A percentile compares a stretch with the other conserved stretches of the same genome.
Conservation (phyloP, 2,888 invertebrate species). For the Microchrysa polita region DNA sequence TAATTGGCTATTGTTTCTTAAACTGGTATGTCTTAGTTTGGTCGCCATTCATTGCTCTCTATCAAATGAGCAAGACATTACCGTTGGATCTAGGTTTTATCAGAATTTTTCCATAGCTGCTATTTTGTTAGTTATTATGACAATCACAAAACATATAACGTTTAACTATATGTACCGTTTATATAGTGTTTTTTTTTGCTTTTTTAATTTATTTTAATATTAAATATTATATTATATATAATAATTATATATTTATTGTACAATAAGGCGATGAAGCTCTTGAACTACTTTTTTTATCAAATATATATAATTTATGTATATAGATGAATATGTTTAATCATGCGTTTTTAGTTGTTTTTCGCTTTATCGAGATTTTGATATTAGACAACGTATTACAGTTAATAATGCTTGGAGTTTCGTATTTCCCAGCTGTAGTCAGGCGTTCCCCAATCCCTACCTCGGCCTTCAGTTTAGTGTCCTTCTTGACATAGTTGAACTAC, state of each 20-base stretch:
- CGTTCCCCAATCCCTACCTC: no score
- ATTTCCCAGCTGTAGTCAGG: slow-evolving; percentile 46
- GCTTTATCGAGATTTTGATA: not conserved
- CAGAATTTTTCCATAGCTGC: not conserved
- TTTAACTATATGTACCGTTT: not conserved
- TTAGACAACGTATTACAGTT: not conserved
- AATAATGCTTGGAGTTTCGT: slow-evolving; percentile 21
- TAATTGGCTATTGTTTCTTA: no score
- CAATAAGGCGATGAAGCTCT: slow-evolving; percentile 44
- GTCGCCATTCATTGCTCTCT: not conserved
- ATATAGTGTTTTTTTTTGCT: not conserved
- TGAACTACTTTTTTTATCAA: slow-evolving; percentile 38
- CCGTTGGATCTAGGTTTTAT: not conserved
- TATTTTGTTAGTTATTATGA: not conserved
- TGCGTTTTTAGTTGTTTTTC: not conserved
- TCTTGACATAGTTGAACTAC: no score
- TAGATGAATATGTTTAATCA: not conserved
- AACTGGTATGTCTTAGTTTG: not conserved
- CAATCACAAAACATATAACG: slow-evolving; percentile 23
- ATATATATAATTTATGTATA: slow-evolving; percentile 21
- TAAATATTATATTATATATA: slow-evolving; percentile 33
- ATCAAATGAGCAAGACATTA: not conserved
- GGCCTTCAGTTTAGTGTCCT: no score
- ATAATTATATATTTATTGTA: slow-evolving; percentile 35
- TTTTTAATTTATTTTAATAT: not conserved